Percentiles rank a stretch among this genome's conserved stretches.
These are phyloP conservation scores for Mesembrinibis cayennensis DNA, from an alignment of 2,113 vertebrate genomes.

Conservation along the genomic window DNA sequence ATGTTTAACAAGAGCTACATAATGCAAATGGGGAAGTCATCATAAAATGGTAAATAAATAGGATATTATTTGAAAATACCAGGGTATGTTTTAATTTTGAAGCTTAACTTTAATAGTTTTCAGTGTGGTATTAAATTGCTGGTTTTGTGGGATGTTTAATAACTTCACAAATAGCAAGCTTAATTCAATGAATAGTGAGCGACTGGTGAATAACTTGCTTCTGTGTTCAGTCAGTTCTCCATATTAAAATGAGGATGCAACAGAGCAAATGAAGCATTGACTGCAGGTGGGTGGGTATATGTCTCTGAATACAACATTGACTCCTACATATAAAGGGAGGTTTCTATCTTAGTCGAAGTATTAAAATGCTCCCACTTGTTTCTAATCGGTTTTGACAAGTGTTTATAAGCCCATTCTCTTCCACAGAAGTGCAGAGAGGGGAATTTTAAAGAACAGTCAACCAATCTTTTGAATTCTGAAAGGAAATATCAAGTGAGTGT, in stretches of 20 bases:
- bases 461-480: conserved; percentile 27
- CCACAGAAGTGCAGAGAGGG: background rate
- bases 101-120: background rate
- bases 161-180: background rate
- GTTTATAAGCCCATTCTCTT: background rate
- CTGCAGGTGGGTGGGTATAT: background rate
- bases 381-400: conserved; percentile 42
- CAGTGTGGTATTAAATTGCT: background rate
- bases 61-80: background rate
- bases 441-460: conserved; percentile 46
- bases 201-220: background rate
- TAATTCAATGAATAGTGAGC: background rate
- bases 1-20: background rate
- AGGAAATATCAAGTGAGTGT: conserved; percentile 51
- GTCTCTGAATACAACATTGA: background rate
- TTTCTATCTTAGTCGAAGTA: background rate
- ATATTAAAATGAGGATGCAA: background rate
- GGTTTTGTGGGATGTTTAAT: background rate
- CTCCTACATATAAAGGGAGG: background rate
- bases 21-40: background rate
- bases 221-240: background rate
- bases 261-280: background rate
- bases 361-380: background rate
- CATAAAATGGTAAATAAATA: background rate
- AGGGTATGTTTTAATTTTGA: background rate